A percentile compares a stretch with the other conserved stretches of the same genome.
phyloP scores from a whole-genome alignment of 2,888 invertebrate species.

The Stictocephala bisonia region DNA sequence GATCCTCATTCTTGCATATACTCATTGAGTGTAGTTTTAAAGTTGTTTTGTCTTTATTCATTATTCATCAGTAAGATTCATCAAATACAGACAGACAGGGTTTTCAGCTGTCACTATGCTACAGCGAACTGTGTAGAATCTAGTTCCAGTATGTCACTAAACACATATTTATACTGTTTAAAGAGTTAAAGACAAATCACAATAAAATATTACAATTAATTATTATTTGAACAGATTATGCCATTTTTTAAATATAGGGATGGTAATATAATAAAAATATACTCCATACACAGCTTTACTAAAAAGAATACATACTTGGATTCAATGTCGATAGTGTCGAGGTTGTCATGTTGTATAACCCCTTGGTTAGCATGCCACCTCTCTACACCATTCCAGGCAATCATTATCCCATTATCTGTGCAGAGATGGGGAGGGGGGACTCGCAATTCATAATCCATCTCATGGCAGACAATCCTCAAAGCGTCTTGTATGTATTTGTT shows the following conservation, averaged over 20 bases:
- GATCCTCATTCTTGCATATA: no score
- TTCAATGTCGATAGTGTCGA: constrained; percentile 71
- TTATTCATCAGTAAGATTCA: no score
- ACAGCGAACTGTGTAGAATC: no score
- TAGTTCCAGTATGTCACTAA: no score
- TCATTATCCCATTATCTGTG: constrained; percentile 99
- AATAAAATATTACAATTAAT: no score
- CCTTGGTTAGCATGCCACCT: constrained; percentile 70
- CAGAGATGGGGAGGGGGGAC: constrained; percentile 88
- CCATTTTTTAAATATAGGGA: constrained; percentile 8
- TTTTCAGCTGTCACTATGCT: no score
- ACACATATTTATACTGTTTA: no score
- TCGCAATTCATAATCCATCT: constrained; percentile 73
- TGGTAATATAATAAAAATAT: not conserved
- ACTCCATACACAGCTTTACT: not conserved
- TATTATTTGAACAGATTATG: no score
- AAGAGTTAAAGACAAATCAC: no score
- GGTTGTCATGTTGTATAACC: constrained; percentile 65
- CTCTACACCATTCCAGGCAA: constrained; percentile 98
- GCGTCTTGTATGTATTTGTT: constrained; percentile 83
- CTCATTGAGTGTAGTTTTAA: no score
- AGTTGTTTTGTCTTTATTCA: no score
- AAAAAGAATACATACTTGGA: constrained; percentile 65
- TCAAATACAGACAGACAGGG: no score
- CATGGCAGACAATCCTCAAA: constrained; percentile 74